Base-by-base conservation (phyloP, 2,113 vertebrate genomes). In the Xyrauchen texanus region DNA sequence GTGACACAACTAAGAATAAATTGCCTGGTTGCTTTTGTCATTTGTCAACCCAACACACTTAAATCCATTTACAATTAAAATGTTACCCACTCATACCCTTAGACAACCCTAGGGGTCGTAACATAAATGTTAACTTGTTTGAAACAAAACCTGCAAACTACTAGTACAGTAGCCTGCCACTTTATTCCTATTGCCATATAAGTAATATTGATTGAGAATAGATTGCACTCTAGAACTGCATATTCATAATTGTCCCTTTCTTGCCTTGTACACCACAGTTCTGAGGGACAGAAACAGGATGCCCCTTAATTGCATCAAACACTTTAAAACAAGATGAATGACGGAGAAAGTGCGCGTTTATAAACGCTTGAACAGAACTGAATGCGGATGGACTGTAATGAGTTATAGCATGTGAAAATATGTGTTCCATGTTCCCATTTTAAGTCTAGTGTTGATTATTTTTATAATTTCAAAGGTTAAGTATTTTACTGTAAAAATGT, bases 311-410 rank as follows among this genome's bases (percentile, higher is more conserved):
- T 84, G 21, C 11, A 70, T 70, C 68, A 70, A 70, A 70, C 21
- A 9, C 16, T 70, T 55, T 53, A 42, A 70, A 42, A 70, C 21
- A 69, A 8, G 49, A 69, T 53, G 49, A 69, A 5, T 53, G 11
- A 55, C 15, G 76, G 79, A 86, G 86, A 85, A 87, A 76, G 87
- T 1, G 21, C 85, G 87, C 81, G 79, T 70, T 55, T 55, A 70
- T n/a, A 44, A 70, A 70, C 4, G 7, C 21, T 9, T 9, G 68
- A 55, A 55, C 4, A 12, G 53, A 55, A 11, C 53, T 4, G 53
- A 55, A 55, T 55, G 12, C 53, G 0, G 53, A 55, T 53, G 13
- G 51, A 34, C 11, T 3, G 7, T 69, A 69, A 69, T 55, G 51
- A 55, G 53, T 51, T 44, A 55, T 12, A 34, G 7, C 68, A n/a